Evolutionary conservation across 2,888 invertebrate species (phyloP), one percentile per base, ranked within the genome.

Genomic region (Tridacna crocea): DNA sequence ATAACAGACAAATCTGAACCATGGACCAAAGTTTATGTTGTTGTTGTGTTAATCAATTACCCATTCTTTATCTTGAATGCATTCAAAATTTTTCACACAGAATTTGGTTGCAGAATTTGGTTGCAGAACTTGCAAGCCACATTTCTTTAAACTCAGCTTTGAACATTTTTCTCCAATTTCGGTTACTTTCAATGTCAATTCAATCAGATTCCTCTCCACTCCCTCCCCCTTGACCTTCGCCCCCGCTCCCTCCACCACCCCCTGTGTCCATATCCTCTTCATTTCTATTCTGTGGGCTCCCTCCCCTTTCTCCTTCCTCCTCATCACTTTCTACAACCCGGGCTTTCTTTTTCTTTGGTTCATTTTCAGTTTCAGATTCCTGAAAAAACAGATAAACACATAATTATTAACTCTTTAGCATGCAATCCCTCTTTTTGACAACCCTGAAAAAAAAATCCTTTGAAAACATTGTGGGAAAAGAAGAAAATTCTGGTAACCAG

Each of bases 341-440:
- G 12, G 92, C 90, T 83, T 88, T 88, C 85, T 92, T 92, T 83
- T 92, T 93, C 80, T 90, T 91, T 13, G 89, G 89, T 11, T 88
- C 88, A 11, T 87, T 78, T 22, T 92, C 92, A 13, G 91, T 88
- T 11, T 87, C 92, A 0, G 91, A 91, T 27, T 91, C 91, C 90
- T 91, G 85, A 68, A 85, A 87, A 6, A 76, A 74, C 79, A 12
- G 46, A 12, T 4, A 17, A 22, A 58, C n/a, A 58, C 26, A 24
- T 15, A 72, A 24, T 47, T 12, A 6, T 55, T 55, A 3, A 55
- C 17, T 63, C 2, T 63, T 6, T 55, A 19, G n/a, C n/a, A n/a
- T n/a, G n/a, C n/a, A n/a, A n/a, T n/a, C n/a, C n/a, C n/a, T n/a
- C n/a, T n/a, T n/a, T n/a, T n/a, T n/a, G n/a, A n/a, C n/a, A n/a